These are phyloP conservation scores for Acanthis flammea DNA, from an alignment of 2,797 vertebrate species.

Conservation along the genomic window DNA sequence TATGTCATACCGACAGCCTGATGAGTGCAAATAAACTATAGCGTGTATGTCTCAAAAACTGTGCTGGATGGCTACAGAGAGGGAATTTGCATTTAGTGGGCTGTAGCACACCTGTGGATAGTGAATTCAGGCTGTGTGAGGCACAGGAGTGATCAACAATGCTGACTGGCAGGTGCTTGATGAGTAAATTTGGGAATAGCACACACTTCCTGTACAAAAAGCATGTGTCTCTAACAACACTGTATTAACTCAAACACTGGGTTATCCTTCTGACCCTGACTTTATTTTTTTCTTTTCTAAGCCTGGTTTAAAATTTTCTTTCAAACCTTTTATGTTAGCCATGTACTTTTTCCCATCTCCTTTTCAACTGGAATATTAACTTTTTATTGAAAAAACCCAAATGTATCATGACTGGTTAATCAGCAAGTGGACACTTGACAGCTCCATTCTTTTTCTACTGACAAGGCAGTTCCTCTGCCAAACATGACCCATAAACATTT, in stretches of 20 bases:
- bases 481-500: neutral
- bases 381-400: neutral
- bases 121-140: neutral
- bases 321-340: neutral
- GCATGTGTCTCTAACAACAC: neutral
- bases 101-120: neutral
- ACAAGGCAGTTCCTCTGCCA: neutral
- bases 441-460: neutral
- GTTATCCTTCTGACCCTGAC: neutral
- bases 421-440: neutral
- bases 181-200: neutral
- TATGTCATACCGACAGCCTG: constrained; percentile 67
- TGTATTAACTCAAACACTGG: neutral
- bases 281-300: neutral
- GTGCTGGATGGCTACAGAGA: neutral
- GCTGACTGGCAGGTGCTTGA: neutral
- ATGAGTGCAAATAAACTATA: constrained; percentile 59
- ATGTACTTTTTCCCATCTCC: neutral
- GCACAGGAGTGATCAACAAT: neutral
- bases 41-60: neutral
- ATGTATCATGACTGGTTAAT: neutral
- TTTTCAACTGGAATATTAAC: neutral
- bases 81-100: neutral
- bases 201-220: neutral
- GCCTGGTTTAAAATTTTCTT: neutral